These are phyloP conservation scores for Macrotus californicus DNA, from an alignment of 2,113 vertebrate species.

Conservation along the genomic window DNA sequence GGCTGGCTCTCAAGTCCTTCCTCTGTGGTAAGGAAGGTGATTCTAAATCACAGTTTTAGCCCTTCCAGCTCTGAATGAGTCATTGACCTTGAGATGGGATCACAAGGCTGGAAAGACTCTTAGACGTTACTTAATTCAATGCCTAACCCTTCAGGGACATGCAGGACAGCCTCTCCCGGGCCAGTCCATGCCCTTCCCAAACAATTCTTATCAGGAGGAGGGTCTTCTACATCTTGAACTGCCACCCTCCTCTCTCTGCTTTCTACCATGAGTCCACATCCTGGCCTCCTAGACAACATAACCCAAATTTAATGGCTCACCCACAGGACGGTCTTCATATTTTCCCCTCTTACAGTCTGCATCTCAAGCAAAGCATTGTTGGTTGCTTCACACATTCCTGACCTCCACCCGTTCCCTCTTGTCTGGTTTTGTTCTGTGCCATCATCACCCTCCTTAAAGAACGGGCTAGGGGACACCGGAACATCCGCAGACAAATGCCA, in stretches of 20 bases:
- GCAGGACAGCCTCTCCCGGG: not conserved
- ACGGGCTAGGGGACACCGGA: fast-evolving
- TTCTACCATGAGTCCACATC: not conserved
- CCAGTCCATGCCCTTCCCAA: not conserved
- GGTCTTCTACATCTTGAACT: not conserved
- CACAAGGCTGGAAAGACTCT: not conserved
- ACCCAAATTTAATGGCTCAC: not conserved
- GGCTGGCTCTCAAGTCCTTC: not conserved
- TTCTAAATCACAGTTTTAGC: not conserved
- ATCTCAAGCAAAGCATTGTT: not conserved
- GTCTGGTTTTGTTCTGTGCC: not conserved
- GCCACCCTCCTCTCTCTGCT: not conserved
- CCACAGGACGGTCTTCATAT: not conserved
- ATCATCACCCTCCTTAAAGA: not conserved
- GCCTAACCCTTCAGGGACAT: not conserved
- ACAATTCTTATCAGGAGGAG: not conserved
- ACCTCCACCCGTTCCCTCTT: not conserved
- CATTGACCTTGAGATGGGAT: not conserved
- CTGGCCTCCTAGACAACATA: not conserved
- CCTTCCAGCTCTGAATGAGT: not conserved
- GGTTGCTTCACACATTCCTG: not conserved
- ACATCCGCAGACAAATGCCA: not conserved
- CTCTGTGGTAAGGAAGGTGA: not conserved
- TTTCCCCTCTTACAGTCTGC: not conserved
- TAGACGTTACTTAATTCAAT: not conserved